These are phyloP conservation scores for Tethya wilhelma DNA, from an alignment of 37 sponge, comb jelly and placozoan genomes.

Conservation along the genomic window DNA sequence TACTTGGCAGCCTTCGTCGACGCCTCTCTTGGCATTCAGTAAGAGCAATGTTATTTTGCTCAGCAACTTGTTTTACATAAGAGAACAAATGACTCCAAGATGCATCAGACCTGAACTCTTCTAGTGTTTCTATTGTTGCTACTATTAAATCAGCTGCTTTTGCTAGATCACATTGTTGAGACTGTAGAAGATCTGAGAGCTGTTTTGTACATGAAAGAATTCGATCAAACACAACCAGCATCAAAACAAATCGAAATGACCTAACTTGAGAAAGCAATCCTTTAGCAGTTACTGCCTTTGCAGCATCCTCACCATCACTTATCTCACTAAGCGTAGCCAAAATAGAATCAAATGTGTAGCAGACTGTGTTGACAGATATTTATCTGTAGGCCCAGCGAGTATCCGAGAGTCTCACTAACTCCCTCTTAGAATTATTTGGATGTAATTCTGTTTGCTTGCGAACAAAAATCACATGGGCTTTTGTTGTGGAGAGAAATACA, in stretches of 20 bases:
- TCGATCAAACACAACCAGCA: slow-evolving; percentile 2
- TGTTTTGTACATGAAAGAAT: not conserved
- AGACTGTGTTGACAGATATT: slow-evolving; percentile 18
- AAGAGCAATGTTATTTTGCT: not conserved
- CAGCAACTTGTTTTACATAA: slow-evolving; percentile 25
- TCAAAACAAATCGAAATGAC: slow-evolving; percentile 15
- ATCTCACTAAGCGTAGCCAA: slow-evolving; percentile 21
- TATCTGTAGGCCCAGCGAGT: slow-evolving; percentile 49
- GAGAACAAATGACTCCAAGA: slow-evolving; percentile 12
- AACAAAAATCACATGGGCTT: slow-evolving; percentile 34
- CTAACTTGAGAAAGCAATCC: slow-evolving; percentile 10
- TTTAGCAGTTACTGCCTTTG: slow-evolving; percentile 15
- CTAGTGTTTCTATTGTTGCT: slow-evolving; percentile 13
- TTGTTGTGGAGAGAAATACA: slow-evolving; percentile 47
- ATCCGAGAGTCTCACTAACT: slow-evolving; percentile 29
- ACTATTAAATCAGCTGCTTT: slow-evolving; percentile 24
- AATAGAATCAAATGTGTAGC: slow-evolving; percentile 40
- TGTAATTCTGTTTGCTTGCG: slow-evolving; percentile 28
- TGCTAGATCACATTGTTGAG: not conserved
- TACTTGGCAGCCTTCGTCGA: too few species aligned
- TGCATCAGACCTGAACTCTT: slow-evolving; percentile 10
- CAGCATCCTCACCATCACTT: slow-evolving; percentile 8
- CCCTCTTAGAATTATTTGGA: slow-evolving; percentile 29
- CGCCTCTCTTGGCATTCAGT: too few species aligned
- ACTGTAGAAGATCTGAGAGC: slow-evolving; percentile 4